Evolutionary conservation across 2,113 vertebrate species (phyloP).

Genomic region (Callithrix jacchus): DNA sequence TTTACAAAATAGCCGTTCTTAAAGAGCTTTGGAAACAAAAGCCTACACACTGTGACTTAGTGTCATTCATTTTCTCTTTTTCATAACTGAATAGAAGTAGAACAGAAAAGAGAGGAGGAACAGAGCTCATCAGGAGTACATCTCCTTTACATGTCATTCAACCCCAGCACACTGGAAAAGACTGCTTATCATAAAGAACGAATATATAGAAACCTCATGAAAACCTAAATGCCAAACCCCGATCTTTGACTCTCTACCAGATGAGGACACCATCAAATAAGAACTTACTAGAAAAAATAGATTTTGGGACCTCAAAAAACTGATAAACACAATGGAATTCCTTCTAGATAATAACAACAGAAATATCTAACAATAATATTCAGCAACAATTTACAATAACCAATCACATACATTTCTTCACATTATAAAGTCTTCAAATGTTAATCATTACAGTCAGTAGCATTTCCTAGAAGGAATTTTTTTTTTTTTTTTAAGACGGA

Average conservation of each 20-base stretch:
- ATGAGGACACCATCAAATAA: background rate
- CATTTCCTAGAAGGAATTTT: background rate
- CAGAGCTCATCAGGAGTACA: background rate
- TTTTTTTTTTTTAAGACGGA: background rate
- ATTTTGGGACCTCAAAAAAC: background rate
- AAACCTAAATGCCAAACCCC: background rate
- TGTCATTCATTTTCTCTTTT: background rate
- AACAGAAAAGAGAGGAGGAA: background rate
- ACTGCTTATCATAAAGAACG: background rate
- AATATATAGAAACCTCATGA: background rate
- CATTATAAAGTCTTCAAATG: background rate
- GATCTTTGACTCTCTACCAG: background rate
- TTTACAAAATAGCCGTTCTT: background rate
- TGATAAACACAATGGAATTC: background rate
- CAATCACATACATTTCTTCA: background rate
- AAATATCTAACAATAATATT: background rate
- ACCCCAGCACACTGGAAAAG: background rate
- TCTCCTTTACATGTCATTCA: background rate
- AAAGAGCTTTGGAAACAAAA: background rate
- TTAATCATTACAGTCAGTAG: background rate
- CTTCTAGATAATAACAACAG: background rate
- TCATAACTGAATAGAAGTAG: background rate
- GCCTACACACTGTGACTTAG: background rate
- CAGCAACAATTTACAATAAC: background rate
- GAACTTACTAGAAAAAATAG: background rate